Base-by-base conservation (phyloP, 2,888 invertebrate species). In the Epistrophe grossulariae region DNA sequence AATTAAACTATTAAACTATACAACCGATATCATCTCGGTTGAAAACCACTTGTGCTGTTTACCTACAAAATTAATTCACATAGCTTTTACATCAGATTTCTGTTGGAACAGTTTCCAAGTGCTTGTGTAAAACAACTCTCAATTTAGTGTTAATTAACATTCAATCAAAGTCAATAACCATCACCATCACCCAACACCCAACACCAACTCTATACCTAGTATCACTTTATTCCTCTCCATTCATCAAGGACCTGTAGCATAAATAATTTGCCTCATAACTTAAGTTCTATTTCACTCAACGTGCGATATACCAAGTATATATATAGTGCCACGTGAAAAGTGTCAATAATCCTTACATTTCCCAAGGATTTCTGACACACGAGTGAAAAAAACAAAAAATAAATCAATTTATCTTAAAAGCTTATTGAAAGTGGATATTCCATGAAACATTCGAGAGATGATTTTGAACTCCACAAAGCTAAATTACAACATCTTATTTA, bases 121-220 rank as follows among this genome's bases (percentile, higher is more conserved):
- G 19, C 48, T 70, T 55, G 24, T 55, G 40, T 55, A n/a, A 38
- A 55, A 52, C 38, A 70, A 40, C 55, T 70, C 70, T 70, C 40
- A 55, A 70, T 24, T 70, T 55, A 10, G 70, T 70, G 70, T 70
- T n/a, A 70, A 70, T 70, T 70, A 70, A 38, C 55, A 70, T 70
- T 70, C 70, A 70, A 70, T 70, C 70, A 70, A 70, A 40, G 70
- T 70, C 70, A 70, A 70, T 70, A 70, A 52, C 70, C 40, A 38
- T 60, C 40, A 55, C 52, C 52, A 35, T 48, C 10, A 40, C 38
- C 38, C 38, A 35, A 17, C 15, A 52, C 52, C 52, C 38, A 17
- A 19, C 38, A 52, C 52, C 52, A 35, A 31, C 15, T 2, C 24
- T 24, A 24, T 24, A 52, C 31, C n/a, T n/a, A n/a, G n/a, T 19